Conservation (phyloP, 2,113 vertebrate genomes). For the Dipodomys stephensi region DNA sequence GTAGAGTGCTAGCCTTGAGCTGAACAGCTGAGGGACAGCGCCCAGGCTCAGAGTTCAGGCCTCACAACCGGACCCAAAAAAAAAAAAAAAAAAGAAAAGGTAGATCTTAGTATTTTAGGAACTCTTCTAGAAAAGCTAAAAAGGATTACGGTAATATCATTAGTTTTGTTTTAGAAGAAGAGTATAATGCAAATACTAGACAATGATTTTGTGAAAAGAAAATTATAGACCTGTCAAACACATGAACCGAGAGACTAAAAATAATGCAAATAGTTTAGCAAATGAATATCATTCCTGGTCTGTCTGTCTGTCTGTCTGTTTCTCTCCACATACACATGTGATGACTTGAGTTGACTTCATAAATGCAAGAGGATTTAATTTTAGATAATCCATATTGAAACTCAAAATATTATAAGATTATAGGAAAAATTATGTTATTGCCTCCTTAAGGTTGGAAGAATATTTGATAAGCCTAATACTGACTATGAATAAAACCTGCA, state of each 20-base stretch:
- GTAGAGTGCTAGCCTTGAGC: too few relatives aligned
- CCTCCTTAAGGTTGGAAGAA: background rate
- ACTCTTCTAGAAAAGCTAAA: background rate
- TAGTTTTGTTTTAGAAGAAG: background rate
- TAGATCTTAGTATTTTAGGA: background rate
- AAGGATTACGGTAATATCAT: background rate
- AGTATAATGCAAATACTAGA: background rate
- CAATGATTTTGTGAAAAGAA: background rate
- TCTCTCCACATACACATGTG: background rate
- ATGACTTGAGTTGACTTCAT: background rate
- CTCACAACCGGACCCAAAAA: too few relatives aligned
- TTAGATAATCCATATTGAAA: background rate
- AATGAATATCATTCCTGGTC: background rate
- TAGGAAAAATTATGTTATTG: background rate
- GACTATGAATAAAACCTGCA: background rate
- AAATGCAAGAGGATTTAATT: background rate
- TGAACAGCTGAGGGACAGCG: too few relatives aligned
- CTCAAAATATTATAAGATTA: background rate
- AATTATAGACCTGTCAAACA: background rate
- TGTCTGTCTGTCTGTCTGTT: too few relatives aligned
- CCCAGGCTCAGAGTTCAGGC: too few relatives aligned
- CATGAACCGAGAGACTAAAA: background rate
- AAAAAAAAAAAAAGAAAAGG: background rate
- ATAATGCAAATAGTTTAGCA: background rate
- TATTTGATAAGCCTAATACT: background rate